Base-by-base conservation (phyloP, 2,113 vertebrate species). In the Apteryx owenii region DNA sequence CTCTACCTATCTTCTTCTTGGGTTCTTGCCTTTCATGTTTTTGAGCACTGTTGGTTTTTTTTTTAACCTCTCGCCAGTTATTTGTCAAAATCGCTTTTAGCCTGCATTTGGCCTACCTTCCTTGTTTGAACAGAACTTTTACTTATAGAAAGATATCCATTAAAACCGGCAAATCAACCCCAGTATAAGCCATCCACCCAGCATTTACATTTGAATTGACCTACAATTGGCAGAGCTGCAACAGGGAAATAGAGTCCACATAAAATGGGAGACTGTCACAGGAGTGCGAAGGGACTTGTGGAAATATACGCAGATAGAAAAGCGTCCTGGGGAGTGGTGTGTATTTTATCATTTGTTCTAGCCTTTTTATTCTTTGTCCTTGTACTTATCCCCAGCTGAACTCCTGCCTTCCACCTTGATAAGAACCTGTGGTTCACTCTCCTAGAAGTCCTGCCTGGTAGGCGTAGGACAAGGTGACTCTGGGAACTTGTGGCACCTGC, bases 201-300 rank as follows among this genome's bases (percentile, higher is more conserved):
- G 3, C 48, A 8, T 21, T 38, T 15, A 9, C 25, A 21, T 21
- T 26, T 4, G 1, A 14, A 29, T 21, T 7, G 50, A 42, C 12
- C 12, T 36, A 13, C 64, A 10, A 5, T 1, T 4, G 51, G 21
- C 53, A 38, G 38, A 38, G 36, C n/a, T 71, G 65, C 25, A 13
- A 5, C 3, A 3, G 25, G 71, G 56, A 62, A 10, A 18, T 29
- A 20, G 42, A 6, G 9, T 2, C 9, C 1, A 0, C 65, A 21
- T 65, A 18, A n/a, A 53, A 16, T 2, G 18, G 21, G 36, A 19
- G 40, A 10, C 22, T 48, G 56, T n/a, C 38, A 6, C 5, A 1
- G 13, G 21, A 7, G 20, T 2, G 26, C 31, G 4, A 1, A 4
- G 36, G n/a, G 38, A 44, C 53, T 33, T 2, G 22, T 0, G 21